Evolutionary conservation across 2,113 vertebrate species (phyloP), one percentile per base, ranked within the genome.

Genomic region (Rhinopomastus cyanomelas): DNA sequence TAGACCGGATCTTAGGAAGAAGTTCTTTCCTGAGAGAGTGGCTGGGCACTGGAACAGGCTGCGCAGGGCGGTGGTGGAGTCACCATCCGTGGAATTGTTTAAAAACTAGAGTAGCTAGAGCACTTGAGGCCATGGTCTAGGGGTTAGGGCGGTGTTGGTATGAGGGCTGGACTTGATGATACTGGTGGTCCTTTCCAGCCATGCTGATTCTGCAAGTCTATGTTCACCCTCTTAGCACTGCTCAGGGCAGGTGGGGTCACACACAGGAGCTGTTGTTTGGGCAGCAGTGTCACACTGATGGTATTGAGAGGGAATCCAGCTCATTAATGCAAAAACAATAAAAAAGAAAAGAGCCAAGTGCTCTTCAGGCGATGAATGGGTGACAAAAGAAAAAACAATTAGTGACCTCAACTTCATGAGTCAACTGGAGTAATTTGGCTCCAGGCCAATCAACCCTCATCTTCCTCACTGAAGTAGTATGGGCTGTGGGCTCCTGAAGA

Each of bases 201-300:
- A n/a, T n/a, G n/a, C n/a, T n/a, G n/a, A n/a, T n/a, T n/a, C n/a
- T n/a, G n/a, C n/a, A n/a, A n/a, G n/a, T n/a, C n/a, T n/a, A n/a
- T n/a, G n/a, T n/a, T 52, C 74, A 23, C 4, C 42, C 16, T 13
- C 46, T 0, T 1, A 3, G 15, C 1, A 1, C 32, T 29, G 53
- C 34, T 11, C 34, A 7, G 62, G 55, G 39, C 12, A 30, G 23
- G 11, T 5, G 1, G 60, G 8, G 30, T 13, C n/a, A 48, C 49
- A 46, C 0, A 5, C 1, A 8, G 29, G 16, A 39, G 52, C 5
- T 67, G 42, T 11, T 36, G 12, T 11, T 34, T 27, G 66, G 78
- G 19, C 42, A 20, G 20, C 2, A 37, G 34, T 0, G 4, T 27
- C 72, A 26, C 67, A 69, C 9, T 1, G 8, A 36, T 61, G 39